These are phyloP conservation scores for Neuroscelio doddi DNA, from an alignment of 2,888 invertebrate species.

Conservation along the genomic window DNA sequence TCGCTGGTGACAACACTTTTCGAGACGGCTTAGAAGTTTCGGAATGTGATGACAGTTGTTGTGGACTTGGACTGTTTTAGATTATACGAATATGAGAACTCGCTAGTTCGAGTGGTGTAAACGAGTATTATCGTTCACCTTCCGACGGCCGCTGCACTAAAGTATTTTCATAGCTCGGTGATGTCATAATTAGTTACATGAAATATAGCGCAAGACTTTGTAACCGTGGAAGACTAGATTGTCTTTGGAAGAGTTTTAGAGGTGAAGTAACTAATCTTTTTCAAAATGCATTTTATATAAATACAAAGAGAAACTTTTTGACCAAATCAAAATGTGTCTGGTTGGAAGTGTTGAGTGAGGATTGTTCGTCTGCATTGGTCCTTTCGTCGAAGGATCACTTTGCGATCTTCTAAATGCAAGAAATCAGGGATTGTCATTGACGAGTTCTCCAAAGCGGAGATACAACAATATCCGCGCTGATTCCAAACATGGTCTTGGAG, in stretches of 20 bases:
- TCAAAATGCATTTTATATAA: not conserved
- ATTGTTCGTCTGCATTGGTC: too few species aligned
- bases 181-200: too few species aligned
- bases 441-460: slow-evolving; percentile 29
- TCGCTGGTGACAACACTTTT: not conserved
- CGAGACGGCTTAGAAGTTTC: not conserved
- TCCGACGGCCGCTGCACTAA: too few species aligned
- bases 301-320: not conserved
- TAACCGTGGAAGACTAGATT: too few species aligned
- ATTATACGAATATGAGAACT: not conserved
- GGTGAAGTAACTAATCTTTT: too few species aligned
- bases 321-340: not conserved
- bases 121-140: too few species aligned
- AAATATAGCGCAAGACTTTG: too few species aligned
- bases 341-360: too few species aligned
- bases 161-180: too few species aligned
- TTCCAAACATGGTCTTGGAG: slow-evolving; percentile 71
- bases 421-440: slow-evolving; percentile 9
- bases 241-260: too few species aligned
- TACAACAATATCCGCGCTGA: slow-evolving; percentile 60
- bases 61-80: too few species aligned
- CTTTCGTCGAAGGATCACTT: not conserved
- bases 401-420: slow-evolving; percentile 18
- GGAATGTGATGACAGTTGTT: not conserved
- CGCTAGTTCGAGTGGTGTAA: not conserved